Percentiles rank a stretch among this genome's conserved stretches.
phyloP scores from a whole-genome alignment of 1,140 invertebrate species.

The Megathymus violae region DNA sequence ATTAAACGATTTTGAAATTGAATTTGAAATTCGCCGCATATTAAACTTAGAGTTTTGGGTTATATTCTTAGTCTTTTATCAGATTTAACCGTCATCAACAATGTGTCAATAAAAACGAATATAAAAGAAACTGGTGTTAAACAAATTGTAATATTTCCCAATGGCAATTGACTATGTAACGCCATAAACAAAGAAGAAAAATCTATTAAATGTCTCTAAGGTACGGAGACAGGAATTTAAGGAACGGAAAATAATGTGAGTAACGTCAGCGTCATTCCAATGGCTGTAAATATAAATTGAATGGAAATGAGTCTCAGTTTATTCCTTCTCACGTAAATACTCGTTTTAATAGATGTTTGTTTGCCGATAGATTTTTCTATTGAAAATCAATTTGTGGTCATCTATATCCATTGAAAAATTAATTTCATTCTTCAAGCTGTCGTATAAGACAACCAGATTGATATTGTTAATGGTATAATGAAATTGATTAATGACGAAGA shows the following conservation, averaged over 20 bases:
- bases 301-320: background rate
- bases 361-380: background rate
- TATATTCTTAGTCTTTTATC: too few relatives aligned
- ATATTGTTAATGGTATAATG: too few relatives aligned
- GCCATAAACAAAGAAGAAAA: conserved; percentile 5
- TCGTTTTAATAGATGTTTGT: background rate
- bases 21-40: too few relatives aligned
- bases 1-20: too few relatives aligned
- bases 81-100: too few relatives aligned
- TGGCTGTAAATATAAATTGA: background rate
- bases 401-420: too few relatives aligned
- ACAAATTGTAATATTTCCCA: background rate
- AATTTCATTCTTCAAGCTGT: too few relatives aligned
- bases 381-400: too few relatives aligned
- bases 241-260: background rate
- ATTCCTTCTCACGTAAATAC: background rate
- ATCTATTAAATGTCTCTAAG: background rate
- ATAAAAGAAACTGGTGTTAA: background rate
- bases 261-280: background rate
- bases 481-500: too few relatives aligned
- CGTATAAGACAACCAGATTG: too few relatives aligned
- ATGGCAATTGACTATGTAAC: background rate
- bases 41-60: too few relatives aligned
- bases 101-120: too few relatives aligned
- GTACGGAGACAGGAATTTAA: background rate